Percentiles rank a stretch among this genome's conserved stretches.
Evolutionary conservation across 2,797 vertebrate species (phyloP).

Genomic region (Crenuchus spilurus): DNA sequence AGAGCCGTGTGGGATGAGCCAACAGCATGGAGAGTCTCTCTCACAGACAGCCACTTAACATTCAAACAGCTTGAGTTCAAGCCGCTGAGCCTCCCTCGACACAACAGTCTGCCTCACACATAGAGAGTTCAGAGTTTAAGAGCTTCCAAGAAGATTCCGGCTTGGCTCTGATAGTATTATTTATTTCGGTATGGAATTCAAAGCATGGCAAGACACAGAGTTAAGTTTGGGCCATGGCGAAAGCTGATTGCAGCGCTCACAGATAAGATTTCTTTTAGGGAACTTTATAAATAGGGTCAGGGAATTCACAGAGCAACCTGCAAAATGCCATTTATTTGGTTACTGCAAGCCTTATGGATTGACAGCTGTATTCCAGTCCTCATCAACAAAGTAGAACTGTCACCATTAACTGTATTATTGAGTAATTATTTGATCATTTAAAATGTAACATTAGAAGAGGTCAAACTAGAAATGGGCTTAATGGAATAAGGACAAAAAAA

Average conservation of each 20-base stretch:
- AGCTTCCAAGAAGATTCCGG: constrained; percentile 40
- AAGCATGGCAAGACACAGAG: constrained; percentile 23
- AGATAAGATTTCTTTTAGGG: constrained; percentile 44
- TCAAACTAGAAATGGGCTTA: too few relatives aligned
- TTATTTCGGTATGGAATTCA: constrained; percentile 37
- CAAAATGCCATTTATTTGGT: constrained; percentile 23
- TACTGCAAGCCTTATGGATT: neutral
- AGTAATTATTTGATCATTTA: too few relatives aligned
- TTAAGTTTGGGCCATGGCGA: constrained; percentile 30
- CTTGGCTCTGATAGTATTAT: constrained; percentile 37
- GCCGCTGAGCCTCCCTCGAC: constrained; percentile 29
- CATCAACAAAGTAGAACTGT: neutral
- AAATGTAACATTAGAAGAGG: too few relatives aligned
- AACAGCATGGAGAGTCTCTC: constrained; percentile 7
- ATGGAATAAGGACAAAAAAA: too few relatives aligned
- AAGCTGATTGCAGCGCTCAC: constrained; percentile 31
- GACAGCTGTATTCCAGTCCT: neutral
- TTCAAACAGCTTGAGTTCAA: constrained; percentile 41
- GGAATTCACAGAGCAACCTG: constrained; percentile 14
- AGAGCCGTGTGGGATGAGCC: constrained; percentile 6
- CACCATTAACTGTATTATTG: neutral
- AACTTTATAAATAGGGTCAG: constrained; percentile 39
- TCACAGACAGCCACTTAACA: constrained; percentile 52
- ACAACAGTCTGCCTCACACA: constrained; percentile 24
- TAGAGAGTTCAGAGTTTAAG: constrained; percentile 25